These are phyloP conservation scores for Pentalonia nigronervosa DNA, from an alignment of 1,140 invertebrate genomes.

Conservation along the genomic window DNA sequence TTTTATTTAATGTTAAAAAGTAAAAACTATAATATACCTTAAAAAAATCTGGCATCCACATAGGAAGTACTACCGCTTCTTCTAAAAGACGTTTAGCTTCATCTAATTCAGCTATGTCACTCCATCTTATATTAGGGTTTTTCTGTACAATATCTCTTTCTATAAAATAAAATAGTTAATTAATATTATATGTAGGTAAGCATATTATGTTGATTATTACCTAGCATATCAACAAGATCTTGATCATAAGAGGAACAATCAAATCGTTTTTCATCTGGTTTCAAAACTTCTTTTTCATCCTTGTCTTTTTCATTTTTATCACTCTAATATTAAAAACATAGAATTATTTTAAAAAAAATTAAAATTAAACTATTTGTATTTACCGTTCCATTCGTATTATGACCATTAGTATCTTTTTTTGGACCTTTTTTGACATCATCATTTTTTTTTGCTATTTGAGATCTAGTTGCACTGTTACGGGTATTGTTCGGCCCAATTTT, in stretches of 20 bases:
- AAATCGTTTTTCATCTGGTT: slow-evolving; percentile 83
- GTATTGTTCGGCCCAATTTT: slow-evolving; percentile 46
- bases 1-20: neutral
- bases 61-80: slow-evolving; percentile 96
- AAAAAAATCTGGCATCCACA: slow-evolving; percentile 99
- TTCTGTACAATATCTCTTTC: slow-evolving; percentile 98
- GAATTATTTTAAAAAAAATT: slow-evolving; percentile 23
- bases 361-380: neutral
- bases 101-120: slow-evolving; percentile 95
- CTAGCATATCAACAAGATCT: slow-evolving; percentile 92
- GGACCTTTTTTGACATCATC: slow-evolving; percentile 47
- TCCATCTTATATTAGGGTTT: slow-evolving; percentile 96
- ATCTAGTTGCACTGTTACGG: slow-evolving; percentile 43
- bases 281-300: slow-evolving; percentile 71
- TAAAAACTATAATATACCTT: slow-evolving; percentile 69
- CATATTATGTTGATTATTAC: slow-evolving; percentile 64
- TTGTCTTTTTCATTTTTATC: slow-evolving; percentile 74
- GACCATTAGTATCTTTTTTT: slow-evolving; percentile 57
- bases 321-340: slow-evolving; percentile 61
- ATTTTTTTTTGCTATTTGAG: slow-evolving; percentile 46
- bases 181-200: neutral
- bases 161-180: slow-evolving; percentile 64
- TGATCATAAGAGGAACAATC: slow-evolving; percentile 88
- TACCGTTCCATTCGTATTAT: slow-evolving; percentile 55
- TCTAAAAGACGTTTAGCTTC: slow-evolving; percentile 95